Conservation (phyloP, 64 coral and sea anemone genomes). For the Pachyseris speciosa region DNA sequence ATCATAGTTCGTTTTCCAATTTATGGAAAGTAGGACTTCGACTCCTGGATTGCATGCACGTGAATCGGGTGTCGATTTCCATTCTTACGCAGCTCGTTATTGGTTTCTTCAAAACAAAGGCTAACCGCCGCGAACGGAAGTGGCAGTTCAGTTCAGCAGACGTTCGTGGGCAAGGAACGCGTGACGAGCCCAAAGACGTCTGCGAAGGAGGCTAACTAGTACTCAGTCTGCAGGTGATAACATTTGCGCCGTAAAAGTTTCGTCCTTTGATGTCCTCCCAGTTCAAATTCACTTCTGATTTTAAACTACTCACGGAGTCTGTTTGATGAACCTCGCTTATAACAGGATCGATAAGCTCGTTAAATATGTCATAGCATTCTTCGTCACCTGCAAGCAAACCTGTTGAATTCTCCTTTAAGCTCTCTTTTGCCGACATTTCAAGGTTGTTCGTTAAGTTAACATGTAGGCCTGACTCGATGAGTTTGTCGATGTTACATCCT, state of each 20-base stretch:
- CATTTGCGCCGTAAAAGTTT: not conserved
- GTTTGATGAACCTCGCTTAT: not conserved
- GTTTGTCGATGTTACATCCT: not conserved
- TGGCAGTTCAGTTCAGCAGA: too few relatives aligned
- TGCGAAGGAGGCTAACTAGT: too few relatives aligned
- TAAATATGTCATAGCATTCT: slow-evolving; percentile 46
- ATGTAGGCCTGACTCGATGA: not conserved
- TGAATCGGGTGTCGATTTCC: too few relatives aligned
- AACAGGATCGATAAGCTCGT: slow-evolving; percentile 47
- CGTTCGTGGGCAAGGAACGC: too few relatives aligned
- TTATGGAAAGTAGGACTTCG: too few relatives aligned
- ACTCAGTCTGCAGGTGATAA: not conserved
- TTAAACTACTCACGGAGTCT: not conserved
- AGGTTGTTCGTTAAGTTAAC: not conserved
- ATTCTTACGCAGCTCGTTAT: too few relatives aligned
- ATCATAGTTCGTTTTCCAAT: too few relatives aligned
- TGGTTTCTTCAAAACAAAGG: too few relatives aligned
- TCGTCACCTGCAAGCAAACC: slow-evolving; percentile 43
- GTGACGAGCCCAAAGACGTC: too few relatives aligned
- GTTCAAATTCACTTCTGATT: not conserved
- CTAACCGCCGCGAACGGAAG: too few relatives aligned
- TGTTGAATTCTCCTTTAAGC: not conserved
- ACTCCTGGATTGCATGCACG: too few relatives aligned
- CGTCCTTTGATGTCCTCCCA: slow-evolving; percentile 32
- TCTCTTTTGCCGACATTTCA: not conserved